Conservation (phyloP, 2,113 vertebrate species). For the Psittacara wagleri region DNA sequence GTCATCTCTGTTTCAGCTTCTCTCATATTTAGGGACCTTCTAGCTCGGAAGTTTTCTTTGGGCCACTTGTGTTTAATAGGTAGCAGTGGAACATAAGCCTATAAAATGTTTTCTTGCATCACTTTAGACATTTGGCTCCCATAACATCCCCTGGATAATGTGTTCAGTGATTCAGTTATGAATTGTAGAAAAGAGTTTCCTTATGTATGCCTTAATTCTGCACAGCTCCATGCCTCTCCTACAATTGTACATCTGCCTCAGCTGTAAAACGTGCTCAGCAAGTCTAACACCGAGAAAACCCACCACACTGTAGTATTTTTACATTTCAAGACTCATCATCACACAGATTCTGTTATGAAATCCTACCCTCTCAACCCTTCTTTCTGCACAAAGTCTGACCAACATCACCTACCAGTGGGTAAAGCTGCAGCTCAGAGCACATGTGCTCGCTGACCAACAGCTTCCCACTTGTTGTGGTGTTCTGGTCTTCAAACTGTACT, state of each 20-base stretch:
- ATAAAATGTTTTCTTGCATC: not conserved
- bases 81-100: not conserved
- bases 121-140: not conserved
- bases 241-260: not conserved
- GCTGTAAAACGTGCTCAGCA: not conserved
- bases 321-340: not conserved
- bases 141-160: not conserved
- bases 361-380: not conserved
- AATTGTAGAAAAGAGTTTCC: not conserved
- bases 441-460: not conserved
- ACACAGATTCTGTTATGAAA: not conserved
- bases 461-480: not conserved
- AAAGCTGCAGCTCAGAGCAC: constrained; percentile 20
- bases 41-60: not conserved
- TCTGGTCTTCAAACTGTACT: not conserved
- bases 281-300: not conserved
- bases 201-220: not conserved
- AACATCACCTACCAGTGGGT: not conserved
- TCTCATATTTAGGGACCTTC: not conserved
- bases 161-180: rapidly evolving
- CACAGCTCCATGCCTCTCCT: not conserved
- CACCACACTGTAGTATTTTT: not conserved
- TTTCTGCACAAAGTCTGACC: not conserved
- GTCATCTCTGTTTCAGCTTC: not conserved
- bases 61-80: not conserved